These are phyloP conservation scores for Eleginops maclovinus DNA, from an alignment of 2,113 vertebrate species.

Conservation along the genomic window DNA sequence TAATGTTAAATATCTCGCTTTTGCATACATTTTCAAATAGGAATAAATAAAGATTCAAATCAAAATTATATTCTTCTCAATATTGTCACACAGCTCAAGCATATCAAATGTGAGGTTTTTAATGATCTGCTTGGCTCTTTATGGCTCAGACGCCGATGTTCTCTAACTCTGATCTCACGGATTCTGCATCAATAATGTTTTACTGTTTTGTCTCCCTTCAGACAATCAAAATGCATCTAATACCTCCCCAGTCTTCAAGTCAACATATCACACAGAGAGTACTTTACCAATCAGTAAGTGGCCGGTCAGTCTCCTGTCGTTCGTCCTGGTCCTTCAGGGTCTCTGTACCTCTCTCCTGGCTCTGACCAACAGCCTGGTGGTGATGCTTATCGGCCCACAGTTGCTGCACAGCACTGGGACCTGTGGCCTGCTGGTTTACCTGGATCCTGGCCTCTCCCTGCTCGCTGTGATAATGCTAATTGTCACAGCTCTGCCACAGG, in stretches of 20 bases:
- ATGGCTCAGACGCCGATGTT: too few species aligned
- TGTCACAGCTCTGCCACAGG: conserved; percentile 62
- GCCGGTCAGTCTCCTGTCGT: neutral
- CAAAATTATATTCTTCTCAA: too few species aligned
- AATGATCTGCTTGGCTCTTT: too few species aligned
- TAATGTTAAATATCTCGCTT: too few species aligned
- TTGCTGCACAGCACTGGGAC: conserved; percentile 42
- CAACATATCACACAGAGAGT: neutral
- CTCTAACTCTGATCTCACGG: neutral
- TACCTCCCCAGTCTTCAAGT: neutral
- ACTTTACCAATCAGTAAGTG: neutral
- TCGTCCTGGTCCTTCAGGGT: conserved; percentile 36
- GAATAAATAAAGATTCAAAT: too few species aligned
- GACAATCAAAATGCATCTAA: conserved; percentile 21
- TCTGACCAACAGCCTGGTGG: conserved; percentile 72
- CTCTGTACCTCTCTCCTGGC: conserved; percentile 73
- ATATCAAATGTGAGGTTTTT: too few species aligned
- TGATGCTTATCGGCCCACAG: conserved; percentile 56
- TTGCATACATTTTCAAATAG: too few species aligned
- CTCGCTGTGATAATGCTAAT: conserved; percentile 73
- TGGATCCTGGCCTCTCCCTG: conserved; percentile 80
- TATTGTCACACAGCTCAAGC: too few species aligned
- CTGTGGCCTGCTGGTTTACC: conserved; percentile 71
- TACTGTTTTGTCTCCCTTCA: conserved; percentile 32
- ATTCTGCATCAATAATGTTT: neutral